phyloP scores from a whole-genome alignment of 2,888 invertebrate genomes.

The Dynastes tityus region DNA sequence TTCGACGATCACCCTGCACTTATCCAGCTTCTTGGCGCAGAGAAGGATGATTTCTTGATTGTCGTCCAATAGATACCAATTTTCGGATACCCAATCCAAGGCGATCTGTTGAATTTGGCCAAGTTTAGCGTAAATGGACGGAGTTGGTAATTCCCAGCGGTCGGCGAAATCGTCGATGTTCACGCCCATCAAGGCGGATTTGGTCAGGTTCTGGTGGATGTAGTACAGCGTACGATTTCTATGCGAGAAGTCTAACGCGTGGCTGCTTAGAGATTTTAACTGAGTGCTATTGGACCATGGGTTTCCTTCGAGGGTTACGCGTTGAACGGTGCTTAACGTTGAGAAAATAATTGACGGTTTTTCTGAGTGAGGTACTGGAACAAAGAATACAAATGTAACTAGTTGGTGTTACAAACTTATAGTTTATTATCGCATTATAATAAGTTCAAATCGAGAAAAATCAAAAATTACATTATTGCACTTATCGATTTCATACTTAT shows the following conservation, averaged over 20 bases:
- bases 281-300: conserved; percentile 69
- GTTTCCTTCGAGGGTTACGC: conserved; percentile 75
- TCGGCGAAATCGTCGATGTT: conserved; percentile 77
- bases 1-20: conserved; percentile 82
- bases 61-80: conserved; percentile 77
- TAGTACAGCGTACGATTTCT: conserved; percentile 81
- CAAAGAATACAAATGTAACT: neutral
- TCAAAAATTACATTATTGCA: no score
- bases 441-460: no score
- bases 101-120: conserved; percentile 82
- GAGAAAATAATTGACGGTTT: conserved; percentile 80
- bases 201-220: conserved; percentile 78
- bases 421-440: no score
- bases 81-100: conserved; percentile 88
- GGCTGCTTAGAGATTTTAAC: conserved; percentile 68
- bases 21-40: conserved; percentile 76
- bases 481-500: no score
- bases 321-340: conserved; percentile 78
- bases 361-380: conserved; percentile 77
- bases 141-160: conserved; percentile 75
- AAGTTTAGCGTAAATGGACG: conserved; percentile 77
- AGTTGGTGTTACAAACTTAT: no score
- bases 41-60: conserved; percentile 75
- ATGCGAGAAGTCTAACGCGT: conserved; percentile 79
- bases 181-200: conserved; percentile 76